Base-by-base conservation (phyloP, 1,140 invertebrate species). In the Lepidurus arcticus region DNA sequence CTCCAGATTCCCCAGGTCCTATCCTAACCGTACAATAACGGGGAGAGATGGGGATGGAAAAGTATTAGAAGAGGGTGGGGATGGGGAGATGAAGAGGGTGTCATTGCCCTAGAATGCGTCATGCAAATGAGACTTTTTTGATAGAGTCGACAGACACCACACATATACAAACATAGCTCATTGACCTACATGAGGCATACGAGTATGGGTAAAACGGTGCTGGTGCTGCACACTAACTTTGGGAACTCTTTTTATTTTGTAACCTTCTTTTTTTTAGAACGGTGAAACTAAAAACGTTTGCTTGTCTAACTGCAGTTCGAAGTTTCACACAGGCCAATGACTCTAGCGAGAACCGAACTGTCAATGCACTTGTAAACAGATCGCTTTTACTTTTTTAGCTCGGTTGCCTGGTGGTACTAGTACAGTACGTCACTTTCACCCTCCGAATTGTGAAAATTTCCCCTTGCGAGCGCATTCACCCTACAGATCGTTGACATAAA, bases 21-120 rank as follows among this genome's bases (percentile, higher is more conserved):
- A 7, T 16, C 9, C n/a, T 13, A 65, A 13, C 53, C 13, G 21
- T 65, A 65, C 21, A 65, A 21, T 65, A 65, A 65, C 53, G 13
- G n/a, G 53, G 16, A 65, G 21, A 65, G 21, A 21, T 65, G 53
- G 34, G 34, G 34, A 34, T 34, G 34, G 34, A 34, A 34, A 34
- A 34, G 34, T 34, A 34, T 4, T 4, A 34, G 3, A 34, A 34
- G 34, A 34, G 13, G 53, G 53, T 21, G 21, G 21, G 21, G 21
- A 21, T 65, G 53, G 16, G 13, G 53, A 7, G 53, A 65, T 65
- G n/a, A 65, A 65, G 53, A 65, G 53, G 53, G 53, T 65, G 53
- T 65, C 53, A 65, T 65, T 65, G 53, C 53, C 53, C 53, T 65
- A 65, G 53, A 65, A 65, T 65, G 53, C 53, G 53, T 65, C 53